Conservation (phyloP, 2,888 invertebrate species). For the Cheilosia vulpina region DNA sequence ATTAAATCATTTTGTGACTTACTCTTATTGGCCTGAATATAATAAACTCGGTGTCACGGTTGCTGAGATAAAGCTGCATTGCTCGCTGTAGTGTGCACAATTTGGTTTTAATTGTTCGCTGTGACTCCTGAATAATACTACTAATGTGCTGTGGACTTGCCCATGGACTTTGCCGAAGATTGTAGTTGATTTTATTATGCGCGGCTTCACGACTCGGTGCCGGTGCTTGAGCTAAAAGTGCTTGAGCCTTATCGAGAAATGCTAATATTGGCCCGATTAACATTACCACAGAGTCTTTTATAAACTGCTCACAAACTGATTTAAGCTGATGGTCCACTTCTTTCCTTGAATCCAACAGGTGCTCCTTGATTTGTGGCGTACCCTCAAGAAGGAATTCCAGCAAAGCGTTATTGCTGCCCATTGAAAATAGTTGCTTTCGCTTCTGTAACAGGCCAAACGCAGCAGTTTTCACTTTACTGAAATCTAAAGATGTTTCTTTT, state of each 20-base stretch:
- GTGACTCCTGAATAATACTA: slow-evolving; percentile 89
- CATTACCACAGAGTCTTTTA: slow-evolving; percentile 90
- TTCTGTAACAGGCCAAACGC: slow-evolving; percentile 91
- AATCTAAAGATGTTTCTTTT: slow-evolving; percentile 96
- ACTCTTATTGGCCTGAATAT: slow-evolving; percentile 96
- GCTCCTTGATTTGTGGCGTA: slow-evolving; percentile 96
- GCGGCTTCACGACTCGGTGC: slow-evolving; percentile 53
- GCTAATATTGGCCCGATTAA: slow-evolving; percentile 90
- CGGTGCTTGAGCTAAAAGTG: slow-evolving; percentile 72
- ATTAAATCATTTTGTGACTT: slow-evolving; percentile 76
- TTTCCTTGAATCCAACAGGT: slow-evolving; percentile 96
- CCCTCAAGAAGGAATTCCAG: slow-evolving; percentile 96
- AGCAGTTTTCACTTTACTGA: slow-evolving; percentile 95
- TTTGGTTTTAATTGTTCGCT: slow-evolving; percentile 91
- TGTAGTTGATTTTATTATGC: slow-evolving; percentile 78
- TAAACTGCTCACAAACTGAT: slow-evolving; percentile 94
- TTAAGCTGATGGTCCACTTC: slow-evolving; percentile 97
- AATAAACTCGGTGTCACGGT: slow-evolving; percentile 98
- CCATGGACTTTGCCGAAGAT: slow-evolving; percentile 85
- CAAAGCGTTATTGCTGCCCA: slow-evolving; percentile 94
- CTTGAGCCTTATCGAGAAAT: slow-evolving; percentile 89
- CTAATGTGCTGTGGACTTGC: slow-evolving; percentile 90
- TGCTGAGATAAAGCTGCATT: slow-evolving; percentile 97
- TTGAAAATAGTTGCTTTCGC: slow-evolving; percentile 92
- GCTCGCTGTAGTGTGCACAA: slow-evolving; percentile 92